Base-by-base conservation (phyloP, 2,113 vertebrate genomes). In the Prunella himalayana region DNA sequence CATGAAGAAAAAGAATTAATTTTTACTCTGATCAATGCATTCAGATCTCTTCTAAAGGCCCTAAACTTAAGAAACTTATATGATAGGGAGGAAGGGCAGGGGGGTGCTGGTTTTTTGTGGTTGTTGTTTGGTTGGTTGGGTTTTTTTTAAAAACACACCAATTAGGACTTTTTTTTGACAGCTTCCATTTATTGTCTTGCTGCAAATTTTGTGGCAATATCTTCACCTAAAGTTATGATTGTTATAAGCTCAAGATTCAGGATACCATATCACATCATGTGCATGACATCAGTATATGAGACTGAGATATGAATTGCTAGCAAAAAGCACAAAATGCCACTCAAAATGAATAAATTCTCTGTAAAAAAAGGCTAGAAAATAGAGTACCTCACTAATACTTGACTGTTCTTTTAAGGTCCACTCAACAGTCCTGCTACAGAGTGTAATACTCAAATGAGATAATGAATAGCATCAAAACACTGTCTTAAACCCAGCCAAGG, bases 71-170 rank as follows among this genome's bases (percentile, higher is more conserved):
- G 56, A 72, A 77, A 7, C 5, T 3, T 24, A 2, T 8, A 50
- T 35, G 10, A 42, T 9, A 23, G 20, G 24, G 13, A 54, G 13
- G 18, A 28, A 15, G 6, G 3, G 31, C n/a, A n/a, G n/a, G n/a
- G 6, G 0, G 0, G 2, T 31, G 24, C 37, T 23, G 10, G 28
- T 28, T 42, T 6, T 37, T 77, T 59, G 11, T 63, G 20, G 8
- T 14, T 61, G 13, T 1, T 35, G 37, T 18, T 54, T 4, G 2
- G 4, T 23, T 57, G 21, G 3, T 31, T 50, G 8, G 6, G 0
- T 0, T 2, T 63, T 47, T 75, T 90, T 83, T 27, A 80, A 60
- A 21, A 56, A 8, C 7, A 39, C 9, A 47, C 2, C 3, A 10
- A 33, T 28, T 50, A 28, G 13, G 9, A 22, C 6, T 23, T 8